Evolutionary conservation across 2,113 vertebrate genomes (phyloP).

Genomic region (Lophius piscatorius): DNA sequence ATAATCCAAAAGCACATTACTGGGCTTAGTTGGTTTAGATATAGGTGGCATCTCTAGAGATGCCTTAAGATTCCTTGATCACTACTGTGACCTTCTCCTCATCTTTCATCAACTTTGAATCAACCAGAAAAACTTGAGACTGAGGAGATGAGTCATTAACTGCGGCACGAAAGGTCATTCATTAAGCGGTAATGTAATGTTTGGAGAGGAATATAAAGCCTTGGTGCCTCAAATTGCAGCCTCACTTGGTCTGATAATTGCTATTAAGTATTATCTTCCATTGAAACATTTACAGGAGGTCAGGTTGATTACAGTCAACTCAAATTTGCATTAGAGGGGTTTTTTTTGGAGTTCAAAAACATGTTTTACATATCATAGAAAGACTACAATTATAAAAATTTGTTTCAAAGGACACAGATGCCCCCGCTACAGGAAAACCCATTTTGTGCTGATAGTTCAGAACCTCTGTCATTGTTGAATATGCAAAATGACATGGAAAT

Average conservation of each 20-base stretch:
- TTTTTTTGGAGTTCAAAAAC: too few species aligned
- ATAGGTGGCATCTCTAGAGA: background rate
- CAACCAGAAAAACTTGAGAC: conserved; percentile 27
- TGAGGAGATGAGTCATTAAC: too few species aligned
- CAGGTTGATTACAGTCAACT: too few species aligned
- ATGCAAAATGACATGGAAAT: too few species aligned
- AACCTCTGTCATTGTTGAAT: too few species aligned
- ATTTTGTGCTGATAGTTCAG: too few species aligned
- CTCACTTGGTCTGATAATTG: conserved; percentile 55
- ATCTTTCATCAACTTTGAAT: conserved; percentile 58
- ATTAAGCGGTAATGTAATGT: conserved; percentile 42
- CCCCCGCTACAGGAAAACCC: too few species aligned
- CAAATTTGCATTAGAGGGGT: too few species aligned
- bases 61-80: conserved; percentile 22
- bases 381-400: too few species aligned
- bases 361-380: too few species aligned
- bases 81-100: conserved; percentile 49
- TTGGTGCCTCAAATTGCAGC: conserved; percentile 46
- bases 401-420: too few species aligned
- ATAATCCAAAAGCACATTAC: background rate
- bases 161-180: conserved; percentile 11
- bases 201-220: conserved; percentile 51
- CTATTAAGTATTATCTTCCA: conserved; percentile 2
- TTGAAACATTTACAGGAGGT: too few species aligned
- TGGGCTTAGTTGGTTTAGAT: background rate